Percentiles rank a stretch among this genome's conserved stretches.
Conservation (phyloP, 2,888 invertebrate species). For the Steromphala cineraria region DNA sequence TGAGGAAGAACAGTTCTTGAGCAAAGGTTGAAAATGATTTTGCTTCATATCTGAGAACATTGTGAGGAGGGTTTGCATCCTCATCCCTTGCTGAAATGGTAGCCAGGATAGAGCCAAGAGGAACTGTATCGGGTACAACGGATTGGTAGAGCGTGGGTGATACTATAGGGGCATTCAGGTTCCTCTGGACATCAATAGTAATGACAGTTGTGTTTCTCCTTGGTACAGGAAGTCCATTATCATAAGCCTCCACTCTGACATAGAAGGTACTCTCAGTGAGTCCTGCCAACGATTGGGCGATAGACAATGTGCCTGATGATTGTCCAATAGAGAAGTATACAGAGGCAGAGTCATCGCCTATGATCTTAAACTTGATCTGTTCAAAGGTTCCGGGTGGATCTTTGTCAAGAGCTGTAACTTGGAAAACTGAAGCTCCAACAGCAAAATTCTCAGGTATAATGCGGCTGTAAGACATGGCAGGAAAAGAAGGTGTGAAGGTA, state of each 20-base stretch:
- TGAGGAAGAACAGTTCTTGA: slow-evolving; percentile 56
- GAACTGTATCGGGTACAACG: slow-evolving; percentile 49
- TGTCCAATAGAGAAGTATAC: slow-evolving; percentile 62
- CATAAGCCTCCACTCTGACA: slow-evolving; percentile 54
- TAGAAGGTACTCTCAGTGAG: slow-evolving; percentile 33
- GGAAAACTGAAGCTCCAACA: slow-evolving; percentile 42
- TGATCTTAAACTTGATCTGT: slow-evolving; percentile 54
- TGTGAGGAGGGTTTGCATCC: slow-evolving; percentile 41
- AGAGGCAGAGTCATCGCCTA: slow-evolving; percentile 65
- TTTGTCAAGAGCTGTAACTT: slow-evolving; percentile 49
- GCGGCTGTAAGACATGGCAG: slow-evolving; percentile 52
- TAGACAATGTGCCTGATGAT: slow-evolving; percentile 44
- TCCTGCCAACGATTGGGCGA: slow-evolving; percentile 38
- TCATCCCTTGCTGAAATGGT: slow-evolving; percentile 49
- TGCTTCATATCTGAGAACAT: slow-evolving; percentile 26
- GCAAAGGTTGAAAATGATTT: slow-evolving; percentile 33
- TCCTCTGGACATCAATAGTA: slow-evolving; percentile 58
- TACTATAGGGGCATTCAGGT: slow-evolving; percentile 62
- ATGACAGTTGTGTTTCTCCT: slow-evolving; percentile 54
- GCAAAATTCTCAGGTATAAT: slow-evolving; percentile 41
- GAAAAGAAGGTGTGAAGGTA: slow-evolving; percentile 43
- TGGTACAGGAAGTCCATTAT: slow-evolving; percentile 53
- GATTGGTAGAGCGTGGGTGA: slow-evolving; percentile 42
- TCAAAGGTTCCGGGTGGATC: slow-evolving; percentile 57
- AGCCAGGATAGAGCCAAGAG: slow-evolving; percentile 40